Conservation (phyloP, 2,888 invertebrate species). For the Lithophane semibrunnea region DNA sequence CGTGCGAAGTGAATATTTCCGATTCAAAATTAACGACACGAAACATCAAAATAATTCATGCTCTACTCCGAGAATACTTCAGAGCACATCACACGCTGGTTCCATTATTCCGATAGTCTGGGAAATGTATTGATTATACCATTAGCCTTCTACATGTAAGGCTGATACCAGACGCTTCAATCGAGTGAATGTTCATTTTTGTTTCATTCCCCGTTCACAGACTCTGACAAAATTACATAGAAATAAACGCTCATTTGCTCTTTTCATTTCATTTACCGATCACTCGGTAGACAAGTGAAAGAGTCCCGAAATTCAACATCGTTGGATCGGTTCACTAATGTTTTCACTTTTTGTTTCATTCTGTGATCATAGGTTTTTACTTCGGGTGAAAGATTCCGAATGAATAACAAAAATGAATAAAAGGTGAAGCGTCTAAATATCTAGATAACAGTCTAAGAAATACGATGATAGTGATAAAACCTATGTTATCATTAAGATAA, state of each 20-base stretch:
- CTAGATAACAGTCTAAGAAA: not conserved
- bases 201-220: not conserved
- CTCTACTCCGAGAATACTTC: not conserved
- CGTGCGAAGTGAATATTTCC: not conserved
- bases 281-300: not conserved
- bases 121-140: constrained; percentile 33
- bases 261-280: not conserved
- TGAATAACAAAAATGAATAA: not conserved
- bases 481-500: no score
- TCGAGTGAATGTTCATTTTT: not conserved
- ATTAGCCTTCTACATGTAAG: constrained; percentile 13
- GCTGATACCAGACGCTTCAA: not conserved
- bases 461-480: not conserved
- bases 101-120: not conserved
- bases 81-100: not conserved
- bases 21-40: not conserved
- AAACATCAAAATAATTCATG: not conserved
- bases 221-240: not conserved
- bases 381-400: not conserved
- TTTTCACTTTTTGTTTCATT: no score
- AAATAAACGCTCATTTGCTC: not conserved
- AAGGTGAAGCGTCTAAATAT: no score
- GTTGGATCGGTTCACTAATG: no score
- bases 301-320: no score
- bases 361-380: no score